Base-by-base conservation (phyloP, 92 coral and sea anemone species). In the Palythoa grandis region DNA sequence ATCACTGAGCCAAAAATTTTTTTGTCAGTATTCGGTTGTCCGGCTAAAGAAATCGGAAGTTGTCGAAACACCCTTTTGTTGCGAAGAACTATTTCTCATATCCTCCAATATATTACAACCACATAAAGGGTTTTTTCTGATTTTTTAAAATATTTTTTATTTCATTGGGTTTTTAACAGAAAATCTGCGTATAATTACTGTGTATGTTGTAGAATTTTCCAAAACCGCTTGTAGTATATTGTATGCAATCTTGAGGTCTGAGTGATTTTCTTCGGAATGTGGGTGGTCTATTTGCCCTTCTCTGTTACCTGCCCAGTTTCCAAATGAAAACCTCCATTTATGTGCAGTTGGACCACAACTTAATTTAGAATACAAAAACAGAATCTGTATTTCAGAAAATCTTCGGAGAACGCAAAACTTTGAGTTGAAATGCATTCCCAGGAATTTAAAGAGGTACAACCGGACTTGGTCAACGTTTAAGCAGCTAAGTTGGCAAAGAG, bases 351-450 rank as follows among this genome's bases (percentile, higher is more conserved):
- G 3, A 63, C 20, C 69, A n/a, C 24, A 63, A 3, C 29, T 60
- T 19, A 23, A 8, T 20, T 63, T 23, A 63, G 69, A 19, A n/a
- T 22, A 20, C 10, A 3, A 2, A 19, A 10, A 5, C 29, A 5
- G 20, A 19, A n/a, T 58, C 11, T 15, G n/a, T 60, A 60, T n/a
- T n/a, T 63, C 2, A 63, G 69, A 63, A 63, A 63, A 63, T 5
- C 25, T 63, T 63, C 17, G 24, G 5, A 63, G 23, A 63, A 63
- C 4, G 22, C 69, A 29, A 37, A 69, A 24, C 43, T 29, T 69
- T 67, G 40, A 67, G 72, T 67, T 67, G 38, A 67, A 67, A 67
- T 67, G 72, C 35, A 67, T 67, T 67, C 38, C 72, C 14, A 17
- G 35, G 47, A 69, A 22, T 69, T 29, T 16, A 69, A 69, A 69